Evolutionary conservation across 1,140 invertebrate species (phyloP), one percentile per base, ranked within the genome.

Genomic region (Drosophila kikkawai): DNA sequence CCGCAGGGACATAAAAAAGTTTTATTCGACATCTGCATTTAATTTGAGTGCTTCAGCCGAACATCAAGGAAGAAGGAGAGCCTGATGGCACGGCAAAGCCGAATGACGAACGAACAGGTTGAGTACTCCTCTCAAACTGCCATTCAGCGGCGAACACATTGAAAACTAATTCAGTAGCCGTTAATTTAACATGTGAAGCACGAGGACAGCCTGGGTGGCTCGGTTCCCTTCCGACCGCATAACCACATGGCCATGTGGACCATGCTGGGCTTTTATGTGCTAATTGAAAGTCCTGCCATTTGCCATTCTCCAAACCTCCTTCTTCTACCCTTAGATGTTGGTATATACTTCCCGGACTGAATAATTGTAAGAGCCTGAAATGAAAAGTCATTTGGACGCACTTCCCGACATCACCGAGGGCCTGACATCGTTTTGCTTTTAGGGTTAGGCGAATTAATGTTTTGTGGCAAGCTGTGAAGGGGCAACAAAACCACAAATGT

Each of bases 141-240:
- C 70, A 74, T 73, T 73, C 67, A 60, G 67, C 45, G 69, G 53
- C 15, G 32, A 77, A 77, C 36, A 67, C 73, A 65, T 76, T 65
- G 81, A 65, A 86, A 86, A 87, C 75, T 82, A 73, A 79, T 86
- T 87, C 66, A 68, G 68, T 74, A 71, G 53, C 69, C 75, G 64
- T 79, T 87, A 79, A 86, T 82, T 87, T 69, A 75, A 79, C 79
- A 75, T 79, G 61, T 67, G 60, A 32, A 51, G 56, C 65, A 36
- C 48, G 8, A 45, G 17, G 29, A 41, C 29, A 9, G 19, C 50
- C 51, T 22, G 22, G 22, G 22, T 22, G 2, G 22, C 17, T 32
- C 17, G 19, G 32, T 15, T 15, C 19, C n/a, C 48, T 26, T 44
- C 42, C 17, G 53, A 50, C 55, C 75, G 4, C 73, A 77, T 45